Evolutionary conservation across 1,140 invertebrate genomes (phyloP).

Genomic region (Nilaparvata lugens): DNA sequence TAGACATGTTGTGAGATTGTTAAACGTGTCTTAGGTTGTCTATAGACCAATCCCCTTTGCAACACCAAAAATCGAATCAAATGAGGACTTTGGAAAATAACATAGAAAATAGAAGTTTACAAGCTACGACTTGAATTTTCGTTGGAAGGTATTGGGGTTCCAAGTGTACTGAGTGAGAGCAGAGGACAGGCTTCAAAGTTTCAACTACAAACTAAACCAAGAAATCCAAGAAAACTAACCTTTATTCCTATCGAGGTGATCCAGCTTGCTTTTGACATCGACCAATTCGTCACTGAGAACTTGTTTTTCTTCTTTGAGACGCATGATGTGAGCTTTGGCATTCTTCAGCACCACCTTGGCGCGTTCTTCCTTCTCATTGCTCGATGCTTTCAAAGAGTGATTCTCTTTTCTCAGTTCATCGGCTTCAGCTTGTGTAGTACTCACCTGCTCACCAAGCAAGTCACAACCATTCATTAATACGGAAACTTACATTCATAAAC

Average conservation of each 20-base stretch:
- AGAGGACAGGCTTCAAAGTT: too few species aligned
- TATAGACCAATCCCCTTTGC: too few species aligned
- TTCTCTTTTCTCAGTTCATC: constrained; percentile 60
- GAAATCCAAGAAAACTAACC: constrained; percentile 20
- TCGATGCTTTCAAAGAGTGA: constrained; percentile 51
- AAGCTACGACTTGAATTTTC: too few species aligned
- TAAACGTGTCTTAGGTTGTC: too few species aligned
- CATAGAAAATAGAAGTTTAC: too few species aligned
- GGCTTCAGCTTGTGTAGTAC: constrained; percentile 45
- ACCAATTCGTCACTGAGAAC: constrained; percentile 45
- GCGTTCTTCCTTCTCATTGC: constrained; percentile 58
- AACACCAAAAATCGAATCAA: too few species aligned
- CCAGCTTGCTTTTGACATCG: constrained; percentile 40
- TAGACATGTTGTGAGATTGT: too few species aligned
- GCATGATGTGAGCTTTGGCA: constrained; percentile 58
- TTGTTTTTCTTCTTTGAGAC: constrained; percentile 55
- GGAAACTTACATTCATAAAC: background rate
- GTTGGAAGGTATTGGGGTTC: too few species aligned
- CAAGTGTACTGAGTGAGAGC: too few species aligned
- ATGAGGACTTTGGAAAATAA: too few species aligned
- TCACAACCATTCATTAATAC: too few species aligned
- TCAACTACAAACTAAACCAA: too few species aligned
- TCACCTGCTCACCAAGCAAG: constrained; percentile 36
- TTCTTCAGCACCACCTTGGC: constrained; percentile 61
- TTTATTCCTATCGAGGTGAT: constrained; percentile 39